Percentiles rank a stretch among this genome's conserved stretches.
Conservation (phyloP, 1,140 invertebrate genomes). For the Octopus sinensis region DNA sequence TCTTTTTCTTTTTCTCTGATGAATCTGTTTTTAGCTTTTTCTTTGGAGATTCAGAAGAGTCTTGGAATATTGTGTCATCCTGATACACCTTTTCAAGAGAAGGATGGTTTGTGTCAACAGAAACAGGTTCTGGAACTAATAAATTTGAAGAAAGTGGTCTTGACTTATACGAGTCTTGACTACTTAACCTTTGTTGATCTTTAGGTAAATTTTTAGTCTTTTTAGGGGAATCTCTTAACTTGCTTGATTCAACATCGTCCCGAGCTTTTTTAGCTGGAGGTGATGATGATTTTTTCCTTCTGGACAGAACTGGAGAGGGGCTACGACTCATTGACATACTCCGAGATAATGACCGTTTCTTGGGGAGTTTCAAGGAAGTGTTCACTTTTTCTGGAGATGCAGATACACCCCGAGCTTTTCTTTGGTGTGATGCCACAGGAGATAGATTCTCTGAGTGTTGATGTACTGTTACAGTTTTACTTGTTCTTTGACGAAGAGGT, state of each 20-base stretch:
- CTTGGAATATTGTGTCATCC: not conserved
- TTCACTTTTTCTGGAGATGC: not conserved
- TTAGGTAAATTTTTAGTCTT: not conserved
- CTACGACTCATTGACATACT: not conserved
- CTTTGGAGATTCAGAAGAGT: not conserved
- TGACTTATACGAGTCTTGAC: not conserved
- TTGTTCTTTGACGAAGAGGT: not conserved
- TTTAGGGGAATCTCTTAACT: not conserved
- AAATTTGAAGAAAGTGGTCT: too few species aligned
- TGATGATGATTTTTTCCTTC: not conserved
- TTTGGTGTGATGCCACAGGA: not conserved
- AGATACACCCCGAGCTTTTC: not conserved
- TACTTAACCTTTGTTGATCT: not conserved
- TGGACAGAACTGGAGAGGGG: not conserved
- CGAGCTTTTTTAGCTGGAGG: not conserved
- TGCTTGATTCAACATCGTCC: not conserved
- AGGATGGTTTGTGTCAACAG: too few species aligned
- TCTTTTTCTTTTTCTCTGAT: constrained; percentile 6
- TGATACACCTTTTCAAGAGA: not conserved
- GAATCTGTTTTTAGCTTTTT: not conserved
- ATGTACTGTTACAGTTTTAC: not conserved
- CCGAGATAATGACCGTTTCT: not conserved
- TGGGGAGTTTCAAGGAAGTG: not conserved
- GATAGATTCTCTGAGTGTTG: not conserved
- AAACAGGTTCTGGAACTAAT: too few species aligned